phyloP scores from a whole-genome alignment of 2,888 invertebrate genomes.

The Drosophila bunnanda region DNA sequence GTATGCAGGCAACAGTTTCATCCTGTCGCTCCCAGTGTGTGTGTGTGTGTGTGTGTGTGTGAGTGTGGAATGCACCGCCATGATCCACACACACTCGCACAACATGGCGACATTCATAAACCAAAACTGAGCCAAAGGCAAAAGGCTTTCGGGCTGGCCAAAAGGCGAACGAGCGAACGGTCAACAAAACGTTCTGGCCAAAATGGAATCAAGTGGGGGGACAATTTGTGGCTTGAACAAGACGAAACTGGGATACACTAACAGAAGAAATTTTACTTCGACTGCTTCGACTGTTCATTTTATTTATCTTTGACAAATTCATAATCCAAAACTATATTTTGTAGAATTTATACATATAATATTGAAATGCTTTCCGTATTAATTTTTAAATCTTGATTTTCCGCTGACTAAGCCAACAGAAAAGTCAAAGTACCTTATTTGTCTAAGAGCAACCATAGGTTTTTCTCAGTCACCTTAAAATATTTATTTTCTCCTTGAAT shows the following conservation, averaged over 20 bases:
- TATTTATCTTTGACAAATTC: too few relatives aligned
- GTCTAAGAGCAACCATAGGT: constrained; percentile 50
- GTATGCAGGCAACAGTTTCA: constrained; percentile 79
- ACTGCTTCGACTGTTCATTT: too few relatives aligned
- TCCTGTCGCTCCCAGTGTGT: constrained; percentile 57
- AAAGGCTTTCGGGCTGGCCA: constrained; percentile 53
- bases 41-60: constrained; percentile 37
- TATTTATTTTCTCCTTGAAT: too few relatives aligned
- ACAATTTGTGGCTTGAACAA: background rate
- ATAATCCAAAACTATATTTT: too few relatives aligned
- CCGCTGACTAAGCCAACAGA: too few relatives aligned
- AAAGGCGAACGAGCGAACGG: constrained; percentile 51
- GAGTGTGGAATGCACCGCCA: constrained; percentile 57
- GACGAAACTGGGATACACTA: constrained; percentile 46
- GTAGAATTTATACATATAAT: too few relatives aligned
- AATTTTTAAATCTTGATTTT: background rate
- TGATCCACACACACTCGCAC: constrained; percentile 18
- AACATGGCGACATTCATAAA: constrained; percentile 79
- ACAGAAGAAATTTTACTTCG: background rate
- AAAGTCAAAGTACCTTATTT: background rate
- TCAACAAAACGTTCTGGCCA: constrained; percentile 70
- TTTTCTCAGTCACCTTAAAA: constrained; percentile 63
- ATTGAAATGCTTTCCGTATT: too few relatives aligned
- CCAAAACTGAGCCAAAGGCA: constrained; percentile 61
- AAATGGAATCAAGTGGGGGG: constrained; percentile 53